Conservation (phyloP, 2,113 vertebrate genomes). For the Bufo bufo region DNA sequence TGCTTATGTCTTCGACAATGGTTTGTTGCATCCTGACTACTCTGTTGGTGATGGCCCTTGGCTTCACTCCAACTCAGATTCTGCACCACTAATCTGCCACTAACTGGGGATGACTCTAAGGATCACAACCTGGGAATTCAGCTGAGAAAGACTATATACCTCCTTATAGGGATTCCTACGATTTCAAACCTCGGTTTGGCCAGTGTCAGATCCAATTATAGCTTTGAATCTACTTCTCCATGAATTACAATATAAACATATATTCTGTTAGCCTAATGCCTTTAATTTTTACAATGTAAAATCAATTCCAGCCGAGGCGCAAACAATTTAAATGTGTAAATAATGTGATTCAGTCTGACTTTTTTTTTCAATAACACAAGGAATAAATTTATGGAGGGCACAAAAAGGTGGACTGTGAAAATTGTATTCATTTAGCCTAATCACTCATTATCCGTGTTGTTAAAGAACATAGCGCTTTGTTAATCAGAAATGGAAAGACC, state of each 20-base stretch:
- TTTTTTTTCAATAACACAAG: slow-evolving; percentile 4
- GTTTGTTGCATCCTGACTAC: not conserved
- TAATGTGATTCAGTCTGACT: not conserved
- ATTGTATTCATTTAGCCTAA: slow-evolving; percentile 49
- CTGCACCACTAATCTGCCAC: not conserved
- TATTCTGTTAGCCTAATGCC: not conserved
- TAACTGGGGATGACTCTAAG: not conserved
- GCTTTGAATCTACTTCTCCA: too few relatives aligned
- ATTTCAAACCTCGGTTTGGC: too few relatives aligned
- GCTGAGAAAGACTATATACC: not conserved
- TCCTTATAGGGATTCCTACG: not conserved
- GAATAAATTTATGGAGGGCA: slow-evolving; percentile 45
- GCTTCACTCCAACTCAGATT: not conserved
- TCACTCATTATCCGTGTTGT: slow-evolving; percentile 54
- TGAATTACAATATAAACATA: not conserved
- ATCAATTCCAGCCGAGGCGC: not conserved
- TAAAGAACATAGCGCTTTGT: slow-evolving; percentile 42
- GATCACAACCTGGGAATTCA: not conserved
- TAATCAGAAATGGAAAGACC: slow-evolving; percentile 54
- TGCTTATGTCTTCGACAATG: too few relatives aligned
- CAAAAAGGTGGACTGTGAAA: slow-evolving; percentile 36
- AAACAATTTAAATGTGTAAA: slow-evolving; percentile 5
- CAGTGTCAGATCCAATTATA: too few relatives aligned
- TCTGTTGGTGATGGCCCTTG: too few relatives aligned
- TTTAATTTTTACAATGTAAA: not conserved